Conservation (phyloP, 2,113 vertebrate species). For the Pollimyrus isidori region DNA sequence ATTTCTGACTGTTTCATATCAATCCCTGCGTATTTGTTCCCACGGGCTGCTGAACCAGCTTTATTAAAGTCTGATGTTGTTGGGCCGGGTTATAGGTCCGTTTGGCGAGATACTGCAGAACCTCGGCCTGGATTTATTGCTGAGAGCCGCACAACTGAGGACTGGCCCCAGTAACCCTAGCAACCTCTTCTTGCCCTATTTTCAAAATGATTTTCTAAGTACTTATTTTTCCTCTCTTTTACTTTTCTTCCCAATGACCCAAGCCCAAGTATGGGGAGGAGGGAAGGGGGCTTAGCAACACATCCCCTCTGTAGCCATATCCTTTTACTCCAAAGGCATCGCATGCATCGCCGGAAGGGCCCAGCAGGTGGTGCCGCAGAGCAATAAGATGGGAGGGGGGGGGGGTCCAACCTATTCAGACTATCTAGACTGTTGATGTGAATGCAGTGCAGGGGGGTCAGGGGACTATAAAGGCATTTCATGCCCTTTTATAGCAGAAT, state of each 20-base stretch:
- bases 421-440: not conserved
- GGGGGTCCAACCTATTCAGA: not conserved
- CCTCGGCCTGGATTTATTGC: not conserved
- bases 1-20: not conserved
- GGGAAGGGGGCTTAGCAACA: not conserved
- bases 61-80: not conserved
- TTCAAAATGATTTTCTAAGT: not conserved
- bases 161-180: not conserved
- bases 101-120: not conserved
- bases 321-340: not conserved
- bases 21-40: not conserved
- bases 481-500: not conserved
- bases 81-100: not conserved
- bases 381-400: not conserved
- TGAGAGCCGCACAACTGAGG: not conserved
- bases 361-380: not conserved
- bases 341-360: not conserved
- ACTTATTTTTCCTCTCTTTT: not conserved
- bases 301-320: not conserved
- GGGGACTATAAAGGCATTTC: not conserved
- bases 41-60: not conserved
- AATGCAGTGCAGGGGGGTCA: not conserved
- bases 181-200: not conserved
- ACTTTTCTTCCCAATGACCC: not conserved
- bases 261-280: not conserved